phyloP scores from a whole-genome alignment of 2,113 vertebrate species.

The Orientallactaga bullata region DNA sequence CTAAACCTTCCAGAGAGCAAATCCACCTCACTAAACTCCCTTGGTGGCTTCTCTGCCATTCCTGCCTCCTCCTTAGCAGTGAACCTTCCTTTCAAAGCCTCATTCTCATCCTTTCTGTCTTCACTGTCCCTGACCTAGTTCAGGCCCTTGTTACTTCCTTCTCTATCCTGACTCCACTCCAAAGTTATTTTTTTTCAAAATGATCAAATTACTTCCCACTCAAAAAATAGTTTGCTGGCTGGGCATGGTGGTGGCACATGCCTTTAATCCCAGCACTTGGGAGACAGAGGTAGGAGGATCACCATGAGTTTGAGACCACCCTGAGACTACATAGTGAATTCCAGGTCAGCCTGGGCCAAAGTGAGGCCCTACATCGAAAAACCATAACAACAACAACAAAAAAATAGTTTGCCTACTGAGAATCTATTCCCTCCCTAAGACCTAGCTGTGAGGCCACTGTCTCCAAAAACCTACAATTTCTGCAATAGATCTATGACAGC shows the following conservation, averaged over 20 bases:
- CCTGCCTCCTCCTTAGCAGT: background rate
- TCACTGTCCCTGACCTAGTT: background rate
- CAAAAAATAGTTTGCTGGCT: conserved; percentile 5
- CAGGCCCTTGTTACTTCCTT: background rate
- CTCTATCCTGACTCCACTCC: background rate
- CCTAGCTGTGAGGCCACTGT: background rate
- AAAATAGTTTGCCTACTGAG: background rate
- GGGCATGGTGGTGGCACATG: too few species aligned
- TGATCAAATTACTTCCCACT: background rate
- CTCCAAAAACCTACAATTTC: background rate
- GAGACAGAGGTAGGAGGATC: too few species aligned
- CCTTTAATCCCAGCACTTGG: too few species aligned
- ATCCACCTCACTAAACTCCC: too few species aligned
- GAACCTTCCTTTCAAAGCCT: background rate
- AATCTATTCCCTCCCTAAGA: background rate
- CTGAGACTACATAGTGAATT: too few species aligned
- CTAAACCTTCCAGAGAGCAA: background rate
- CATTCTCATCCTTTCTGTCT: background rate
- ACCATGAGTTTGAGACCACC: too few species aligned
- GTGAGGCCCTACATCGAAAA: too few species aligned
- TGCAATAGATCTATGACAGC: background rate
- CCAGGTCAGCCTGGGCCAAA: too few species aligned
- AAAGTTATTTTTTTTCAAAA: conserved; percentile 27
- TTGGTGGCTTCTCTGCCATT: background rate
- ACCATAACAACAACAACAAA: too few species aligned